A percentile compares a stretch with the other conserved stretches of the same genome.
Conservation (phyloP, 2,797 vertebrate species). For the Cynodonichthys magdalenae region DNA sequence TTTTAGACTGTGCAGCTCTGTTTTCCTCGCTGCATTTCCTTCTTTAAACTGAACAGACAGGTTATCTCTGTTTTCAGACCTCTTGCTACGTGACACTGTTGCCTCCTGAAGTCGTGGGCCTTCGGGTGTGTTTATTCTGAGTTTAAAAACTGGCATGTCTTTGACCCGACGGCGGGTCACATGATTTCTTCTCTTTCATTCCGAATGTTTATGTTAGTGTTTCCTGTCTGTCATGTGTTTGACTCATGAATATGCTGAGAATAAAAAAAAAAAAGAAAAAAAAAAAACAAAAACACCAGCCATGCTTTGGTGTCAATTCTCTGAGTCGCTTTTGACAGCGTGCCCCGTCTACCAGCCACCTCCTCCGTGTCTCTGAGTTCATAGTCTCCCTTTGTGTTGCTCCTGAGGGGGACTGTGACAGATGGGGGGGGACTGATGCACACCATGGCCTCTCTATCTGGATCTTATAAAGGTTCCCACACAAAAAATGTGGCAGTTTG, state of each 20-base stretch:
- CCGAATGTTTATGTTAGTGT: slow-evolving; percentile 83
- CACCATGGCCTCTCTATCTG: slow-evolving; percentile 8
- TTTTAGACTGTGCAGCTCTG: slow-evolving; percentile 36
- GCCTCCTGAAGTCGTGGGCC: slow-evolving; percentile 53
- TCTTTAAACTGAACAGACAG: slow-evolving; percentile 11
- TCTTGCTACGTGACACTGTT: not conserved
- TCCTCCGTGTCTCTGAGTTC: slow-evolving; percentile 33
- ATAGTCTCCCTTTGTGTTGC: slow-evolving; percentile 29
- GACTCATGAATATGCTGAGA: slow-evolving; percentile 80
- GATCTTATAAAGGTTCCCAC: slow-evolving; percentile 32
- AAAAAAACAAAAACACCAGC: slow-evolving; percentile 12
- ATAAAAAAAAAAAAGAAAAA: slow-evolving; percentile 59
- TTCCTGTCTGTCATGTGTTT: slow-evolving; percentile 82
- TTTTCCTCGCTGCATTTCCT: slow-evolving; percentile 23
- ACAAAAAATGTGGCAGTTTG: slow-evolving; percentile 38
- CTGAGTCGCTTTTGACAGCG: slow-evolving; percentile 29
- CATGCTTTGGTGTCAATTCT: slow-evolving; percentile 31
- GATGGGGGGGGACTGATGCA: slow-evolving; percentile 23
- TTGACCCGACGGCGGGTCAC: slow-evolving; percentile 49
- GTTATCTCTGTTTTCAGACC: slow-evolving; percentile 23
- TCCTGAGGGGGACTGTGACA: slow-evolving; percentile 33
- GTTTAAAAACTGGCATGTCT: slow-evolving; percentile 73
- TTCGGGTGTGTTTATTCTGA: slow-evolving; percentile 44
- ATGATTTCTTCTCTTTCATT: slow-evolving; percentile 76
- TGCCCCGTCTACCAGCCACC: slow-evolving; percentile 32